These are phyloP conservation scores for Ostrea denselamellosa DNA, from an alignment of 1,140 invertebrate species.

Conservation along the genomic window DNA sequence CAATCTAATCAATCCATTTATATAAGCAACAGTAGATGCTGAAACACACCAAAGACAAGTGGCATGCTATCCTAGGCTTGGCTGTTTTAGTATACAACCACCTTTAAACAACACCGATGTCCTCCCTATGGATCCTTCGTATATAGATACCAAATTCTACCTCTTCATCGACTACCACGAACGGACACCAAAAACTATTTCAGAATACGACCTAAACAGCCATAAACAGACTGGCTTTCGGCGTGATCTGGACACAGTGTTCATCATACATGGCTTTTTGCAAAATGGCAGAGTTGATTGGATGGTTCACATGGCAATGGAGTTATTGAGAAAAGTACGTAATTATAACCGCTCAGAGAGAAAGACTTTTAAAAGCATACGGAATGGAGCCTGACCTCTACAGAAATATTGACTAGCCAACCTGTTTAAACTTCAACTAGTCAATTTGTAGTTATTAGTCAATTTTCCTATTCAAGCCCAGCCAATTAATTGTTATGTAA, in stretches of 20 bases:
- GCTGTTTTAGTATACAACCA: conserved; percentile 64
- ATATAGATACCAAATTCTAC: conserved; percentile 59
- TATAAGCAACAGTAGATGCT: not conserved
- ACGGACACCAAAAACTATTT: conserved; percentile 16
- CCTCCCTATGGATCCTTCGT: conserved; percentile 60
- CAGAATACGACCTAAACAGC: conserved; percentile 1
- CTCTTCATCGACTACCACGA: conserved; percentile 50
- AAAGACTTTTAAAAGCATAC: too few relatives aligned
- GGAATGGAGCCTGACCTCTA: too few relatives aligned
- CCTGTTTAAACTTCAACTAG: too few relatives aligned
- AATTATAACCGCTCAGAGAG: not conserved
- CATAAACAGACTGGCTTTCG: conserved; percentile 58
- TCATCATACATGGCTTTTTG: conserved; percentile 97
- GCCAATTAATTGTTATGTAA: too few relatives aligned
- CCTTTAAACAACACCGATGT: conserved; percentile 66
- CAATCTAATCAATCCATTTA: too few relatives aligned
- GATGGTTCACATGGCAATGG: conserved; percentile 81
- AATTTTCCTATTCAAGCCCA: too few relatives aligned
- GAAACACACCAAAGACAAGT: not conserved
- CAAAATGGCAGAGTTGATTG: conserved; percentile 92
- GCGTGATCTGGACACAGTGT: conserved; percentile 80
- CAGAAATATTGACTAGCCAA: too few relatives aligned
- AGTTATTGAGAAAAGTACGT: conserved; percentile 66
- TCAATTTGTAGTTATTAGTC: too few relatives aligned
- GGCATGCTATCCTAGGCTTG: conserved; percentile 49